Conservation (phyloP, 2,797 vertebrate species). For the Leucoraja ocellata region DNA sequence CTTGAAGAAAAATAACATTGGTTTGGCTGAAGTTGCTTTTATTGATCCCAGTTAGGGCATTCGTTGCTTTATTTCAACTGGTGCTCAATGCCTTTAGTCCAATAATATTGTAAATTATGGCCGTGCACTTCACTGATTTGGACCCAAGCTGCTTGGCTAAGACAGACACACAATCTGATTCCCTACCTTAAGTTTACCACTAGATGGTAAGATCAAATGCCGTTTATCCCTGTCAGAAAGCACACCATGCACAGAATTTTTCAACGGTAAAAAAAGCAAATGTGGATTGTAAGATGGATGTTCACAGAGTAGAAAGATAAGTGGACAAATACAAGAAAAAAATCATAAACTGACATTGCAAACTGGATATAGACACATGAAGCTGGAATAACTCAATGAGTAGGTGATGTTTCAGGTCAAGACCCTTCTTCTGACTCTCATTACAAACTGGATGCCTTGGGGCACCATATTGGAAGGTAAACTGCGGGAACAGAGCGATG, state of each 20-base stretch:
- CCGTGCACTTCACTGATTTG: background rate
- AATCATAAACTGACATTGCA: background rate
- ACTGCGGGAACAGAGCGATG: background rate
- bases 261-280: background rate
- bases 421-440: no score
- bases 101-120: background rate
- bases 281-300: background rate
- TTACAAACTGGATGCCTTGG: background rate
- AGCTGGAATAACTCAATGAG: no score
- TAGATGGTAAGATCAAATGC: background rate
- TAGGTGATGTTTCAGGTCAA: background rate
- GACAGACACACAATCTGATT: background rate
- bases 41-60: background rate
- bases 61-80: background rate
- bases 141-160: background rate
- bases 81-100: background rate
- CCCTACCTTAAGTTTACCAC: background rate
- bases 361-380: background rate
- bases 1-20: background rate
- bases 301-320: background rate
- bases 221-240: background rate
- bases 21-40: background rate
- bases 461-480: background rate
- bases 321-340: background rate
- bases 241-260: background rate